A percentile compares a stretch with the other conserved stretches of the same genome.
These are phyloP conservation scores for Tenthredo notha DNA, from an alignment of 2,888 invertebrate species.

Conservation along the genomic window DNA sequence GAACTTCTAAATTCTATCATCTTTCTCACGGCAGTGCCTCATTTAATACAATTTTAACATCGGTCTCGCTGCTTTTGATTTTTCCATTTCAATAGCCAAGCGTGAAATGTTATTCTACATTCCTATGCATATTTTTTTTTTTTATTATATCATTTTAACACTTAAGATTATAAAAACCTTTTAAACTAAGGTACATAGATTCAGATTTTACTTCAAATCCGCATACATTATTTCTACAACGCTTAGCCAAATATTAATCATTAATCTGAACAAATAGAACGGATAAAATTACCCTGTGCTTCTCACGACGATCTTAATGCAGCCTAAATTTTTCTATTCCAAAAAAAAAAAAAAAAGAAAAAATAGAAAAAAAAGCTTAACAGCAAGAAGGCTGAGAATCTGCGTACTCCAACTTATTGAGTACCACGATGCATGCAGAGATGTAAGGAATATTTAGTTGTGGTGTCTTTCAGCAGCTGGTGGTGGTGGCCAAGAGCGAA, in stretches of 20 bases:
- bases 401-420: constrained; percentile 21
- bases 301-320: not conserved
- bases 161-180: not conserved
- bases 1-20: constrained; percentile 59
- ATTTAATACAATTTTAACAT: constrained; percentile 50
- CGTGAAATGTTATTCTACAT: constrained; percentile 67
- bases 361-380: not conserved
- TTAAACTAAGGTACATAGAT: not conserved
- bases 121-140: not conserved
- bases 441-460: constrained; percentile 53
- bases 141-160: not conserved
- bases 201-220: not conserved
- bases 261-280: not conserved
- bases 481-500: constrained; percentile 74
- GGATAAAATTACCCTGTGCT: not conserved
- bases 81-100: constrained; percentile 75
- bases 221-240: not conserved
- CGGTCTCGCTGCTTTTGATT: constrained; percentile 56
- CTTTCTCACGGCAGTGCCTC: constrained; percentile 58
- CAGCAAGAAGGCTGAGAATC: constrained; percentile 27
- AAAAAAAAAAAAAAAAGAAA: too few species aligned
- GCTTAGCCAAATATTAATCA: not conserved
- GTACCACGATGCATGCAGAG: constrained; percentile 41
- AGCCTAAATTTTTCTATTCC: not conserved
- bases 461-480: constrained; percentile 74